Percentiles rank a stretch among this genome's conserved stretches.
These are phyloP conservation scores for Malachius bipustulatus DNA, from an alignment of 2,888 invertebrate genomes.

Conservation along the genomic window DNA sequence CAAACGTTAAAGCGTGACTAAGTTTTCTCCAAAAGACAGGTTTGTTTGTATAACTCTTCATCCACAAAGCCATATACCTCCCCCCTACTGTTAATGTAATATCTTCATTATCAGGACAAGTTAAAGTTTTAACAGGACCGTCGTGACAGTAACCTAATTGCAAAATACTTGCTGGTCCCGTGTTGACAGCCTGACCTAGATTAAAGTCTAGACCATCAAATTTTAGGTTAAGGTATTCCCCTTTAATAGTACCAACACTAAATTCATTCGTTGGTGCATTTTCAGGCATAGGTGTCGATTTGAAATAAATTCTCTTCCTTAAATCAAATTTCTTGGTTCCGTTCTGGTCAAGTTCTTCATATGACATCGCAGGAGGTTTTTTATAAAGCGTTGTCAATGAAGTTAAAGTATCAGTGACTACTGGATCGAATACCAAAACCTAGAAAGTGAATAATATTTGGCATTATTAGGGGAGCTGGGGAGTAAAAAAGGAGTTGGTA, in stretches of 20 bases:
- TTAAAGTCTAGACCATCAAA: constrained; percentile 61
- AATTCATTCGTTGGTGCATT: constrained; percentile 6
- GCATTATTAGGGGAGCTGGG: too few species aligned
- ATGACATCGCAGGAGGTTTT: too few species aligned
- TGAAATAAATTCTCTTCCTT: too few species aligned
- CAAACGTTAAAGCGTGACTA: neutral
- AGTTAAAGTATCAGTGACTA: too few species aligned
- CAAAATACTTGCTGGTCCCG: too few species aligned
- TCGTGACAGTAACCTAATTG: too few species aligned
- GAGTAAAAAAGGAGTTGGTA: too few species aligned
- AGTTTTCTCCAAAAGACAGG: neutral
- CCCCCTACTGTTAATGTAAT: constrained; percentile 1
- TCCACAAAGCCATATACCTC: neutral
- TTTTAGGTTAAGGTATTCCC: constrained; percentile 35
- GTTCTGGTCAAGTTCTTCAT: too few species aligned
- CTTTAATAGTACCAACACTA: constrained; percentile 16
- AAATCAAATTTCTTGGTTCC: too few species aligned
- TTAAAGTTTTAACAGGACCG: neutral
- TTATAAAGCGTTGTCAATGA: too few species aligned
- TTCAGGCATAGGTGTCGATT: constrained; percentile 9
- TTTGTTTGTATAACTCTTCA: neutral
- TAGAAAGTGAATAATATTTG: too few species aligned
- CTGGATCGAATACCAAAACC: too few species aligned
- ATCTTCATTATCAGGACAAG: neutral
- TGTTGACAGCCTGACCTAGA: constrained; percentile 49